phyloP scores from a whole-genome alignment of 2,888 invertebrate genomes.

The Eupithecia insigniata region DNA sequence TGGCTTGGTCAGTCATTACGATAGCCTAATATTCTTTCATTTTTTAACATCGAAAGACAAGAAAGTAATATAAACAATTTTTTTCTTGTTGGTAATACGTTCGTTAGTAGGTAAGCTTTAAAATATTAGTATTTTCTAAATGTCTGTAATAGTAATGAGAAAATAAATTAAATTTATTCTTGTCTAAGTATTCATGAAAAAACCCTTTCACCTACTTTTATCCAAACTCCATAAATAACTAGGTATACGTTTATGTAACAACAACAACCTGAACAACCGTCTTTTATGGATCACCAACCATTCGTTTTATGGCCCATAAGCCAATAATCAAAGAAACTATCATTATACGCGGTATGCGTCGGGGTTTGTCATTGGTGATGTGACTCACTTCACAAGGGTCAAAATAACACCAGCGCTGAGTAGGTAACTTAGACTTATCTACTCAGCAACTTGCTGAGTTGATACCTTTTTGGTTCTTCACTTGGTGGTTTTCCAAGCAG shows the following conservation, averaged over 20 bases:
- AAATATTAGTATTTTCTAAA: background rate
- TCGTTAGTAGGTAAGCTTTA: no score
- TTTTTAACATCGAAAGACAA: background rate
- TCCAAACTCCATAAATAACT: background rate
- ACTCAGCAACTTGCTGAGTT: no score
- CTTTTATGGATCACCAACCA: background rate
- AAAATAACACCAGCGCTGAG: no score
- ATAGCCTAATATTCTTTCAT: background rate
- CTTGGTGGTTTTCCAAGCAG: no score
- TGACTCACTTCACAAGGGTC: no score
- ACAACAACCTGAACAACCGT: no score
- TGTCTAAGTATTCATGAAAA: background rate
- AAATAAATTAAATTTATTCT: background rate
- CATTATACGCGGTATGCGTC: no score
- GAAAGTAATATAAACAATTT: no score
- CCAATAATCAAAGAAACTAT: background rate
- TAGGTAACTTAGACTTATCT: no score
- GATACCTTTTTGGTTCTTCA: no score
- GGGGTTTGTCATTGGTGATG: no score
- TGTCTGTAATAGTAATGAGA: background rate
- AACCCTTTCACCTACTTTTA: background rate
- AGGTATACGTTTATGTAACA: background rate
- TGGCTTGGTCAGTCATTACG: background rate
- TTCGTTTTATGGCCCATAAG: background rate
- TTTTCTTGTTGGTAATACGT: no score